Base-by-base conservation (phyloP, 2,113 vertebrate genomes). In the Indicator indicator region DNA sequence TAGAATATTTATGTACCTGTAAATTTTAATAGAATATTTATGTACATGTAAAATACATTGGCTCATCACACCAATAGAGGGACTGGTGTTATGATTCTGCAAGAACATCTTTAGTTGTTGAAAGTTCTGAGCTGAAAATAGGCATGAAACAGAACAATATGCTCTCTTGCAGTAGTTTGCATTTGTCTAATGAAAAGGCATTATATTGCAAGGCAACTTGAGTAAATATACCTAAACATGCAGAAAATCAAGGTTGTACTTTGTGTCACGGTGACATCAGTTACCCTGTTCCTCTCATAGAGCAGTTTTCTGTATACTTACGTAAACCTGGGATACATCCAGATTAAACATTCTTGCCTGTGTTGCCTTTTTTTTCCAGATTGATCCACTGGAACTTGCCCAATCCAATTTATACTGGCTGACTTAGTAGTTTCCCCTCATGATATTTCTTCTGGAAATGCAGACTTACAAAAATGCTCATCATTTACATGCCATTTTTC, bases 221-320 rank as follows among this genome's bases (percentile, higher is more conserved):
- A 15, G 30, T 21, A 83, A 75, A 78, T 56, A 72, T 2, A 81
- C 62, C 83, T 81, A 80, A 74, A 92, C 42, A 78, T 10, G 46
- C 88, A 96, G 58, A 90, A 93, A 93, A 15, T 58, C 42, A 92
- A 90, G 89, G 86, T 69, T 89, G 55, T 65, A 79, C 48, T 95
- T 88, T 58, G 1, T 40, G 69, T 72, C 86, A 50, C 67, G 86
- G 80, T 40, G 77, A 92, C 86, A 94, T 75, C 86, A 84, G 62
- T 72, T 75, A 58, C 58, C 44, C 78, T 76, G 54, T 72, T 93
- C 58, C 56, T 68, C 76, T 81, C 88, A 86, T 11, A 58, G 83
- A 89, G 67, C 77, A 96, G 38, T 86, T 93, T 86, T 88, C 90
- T 89, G 54, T 59, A 67, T 84, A 55, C 63, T 89, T 90, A 92